These are phyloP conservation scores for Thermophis baileyi DNA, from an alignment of 2,113 vertebrate genomes.

Conservation along the genomic window DNA sequence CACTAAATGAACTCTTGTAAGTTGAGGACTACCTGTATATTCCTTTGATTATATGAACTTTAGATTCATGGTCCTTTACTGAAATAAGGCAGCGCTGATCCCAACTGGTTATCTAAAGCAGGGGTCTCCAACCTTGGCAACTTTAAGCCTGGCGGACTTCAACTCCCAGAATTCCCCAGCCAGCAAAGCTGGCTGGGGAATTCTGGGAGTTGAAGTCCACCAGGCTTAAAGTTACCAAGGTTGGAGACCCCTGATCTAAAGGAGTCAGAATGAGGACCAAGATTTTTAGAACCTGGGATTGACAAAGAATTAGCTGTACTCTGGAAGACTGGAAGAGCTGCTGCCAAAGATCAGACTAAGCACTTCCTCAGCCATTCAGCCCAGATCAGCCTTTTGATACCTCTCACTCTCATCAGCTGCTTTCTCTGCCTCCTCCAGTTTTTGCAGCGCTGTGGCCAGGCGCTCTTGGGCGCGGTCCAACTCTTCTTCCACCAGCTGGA, in stretches of 20 bases:
- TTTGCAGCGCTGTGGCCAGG: slow-evolving; percentile 90
- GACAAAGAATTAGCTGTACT: not conserved
- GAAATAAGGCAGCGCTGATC: not conserved
- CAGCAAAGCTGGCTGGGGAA: too few species aligned
- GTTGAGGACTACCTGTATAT: not conserved
- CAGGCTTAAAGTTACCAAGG: too few species aligned
- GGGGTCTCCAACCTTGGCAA: too few species aligned
- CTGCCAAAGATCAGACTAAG: not conserved
- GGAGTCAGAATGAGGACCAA: not conserved
- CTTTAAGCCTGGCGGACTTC: too few species aligned
- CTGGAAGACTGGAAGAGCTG: not conserved
- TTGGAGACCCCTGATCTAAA: not conserved
- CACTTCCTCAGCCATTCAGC: not conserved
- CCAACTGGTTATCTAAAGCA: not conserved
- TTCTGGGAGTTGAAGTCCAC: too few species aligned
- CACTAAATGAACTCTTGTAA: not conserved
- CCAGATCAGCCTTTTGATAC: slow-evolving; percentile 55
- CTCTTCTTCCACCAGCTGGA: slow-evolving; percentile 97
- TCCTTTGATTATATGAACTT: not conserved
- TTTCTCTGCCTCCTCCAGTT: slow-evolving; percentile 96
- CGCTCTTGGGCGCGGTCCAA: slow-evolving; percentile 93
- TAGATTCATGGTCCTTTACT: not conserved
- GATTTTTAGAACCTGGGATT: not conserved
- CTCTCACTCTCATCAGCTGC: slow-evolving; percentile 93
- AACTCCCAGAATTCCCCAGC: too few species aligned